A percentile compares a stretch with the other conserved stretches of the same genome.
phyloP scores from a whole-genome alignment of 1,140 invertebrate species.

The Hermetia illucens region DNA sequence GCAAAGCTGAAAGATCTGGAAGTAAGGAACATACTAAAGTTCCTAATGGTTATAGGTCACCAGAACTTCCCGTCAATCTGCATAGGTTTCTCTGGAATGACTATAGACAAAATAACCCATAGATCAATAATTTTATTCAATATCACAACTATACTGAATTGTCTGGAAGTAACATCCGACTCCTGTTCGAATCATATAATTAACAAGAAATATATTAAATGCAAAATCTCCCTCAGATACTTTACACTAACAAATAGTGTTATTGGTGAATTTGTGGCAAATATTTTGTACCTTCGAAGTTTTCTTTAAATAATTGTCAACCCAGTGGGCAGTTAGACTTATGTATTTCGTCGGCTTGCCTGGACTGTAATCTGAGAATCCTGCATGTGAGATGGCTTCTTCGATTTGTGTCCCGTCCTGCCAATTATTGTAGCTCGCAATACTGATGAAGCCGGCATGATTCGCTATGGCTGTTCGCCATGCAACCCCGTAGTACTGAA shows the following conservation, averaged over 20 bases:
- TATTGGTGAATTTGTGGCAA: constrained; percentile 27
- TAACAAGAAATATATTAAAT: no score
- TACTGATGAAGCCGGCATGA: constrained; percentile 35
- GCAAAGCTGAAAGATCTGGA: no score
- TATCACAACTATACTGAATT: no score
- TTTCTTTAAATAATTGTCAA: constrained; percentile 34
- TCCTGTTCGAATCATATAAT: no score
- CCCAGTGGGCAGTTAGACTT: constrained; percentile 42
- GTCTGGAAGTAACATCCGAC: no score
- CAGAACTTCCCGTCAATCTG: no score
- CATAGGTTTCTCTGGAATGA: no score
- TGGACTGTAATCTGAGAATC: constrained; percentile 41
- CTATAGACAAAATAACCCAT: no score
- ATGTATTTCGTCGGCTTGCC: constrained; percentile 41
- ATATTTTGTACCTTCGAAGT: constrained; percentile 17
- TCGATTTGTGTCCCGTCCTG: constrained; percentile 47
- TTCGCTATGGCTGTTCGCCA: constrained; percentile 39
- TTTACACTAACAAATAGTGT: constrained; percentile 31
- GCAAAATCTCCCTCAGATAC: no score
- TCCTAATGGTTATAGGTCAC: no score
- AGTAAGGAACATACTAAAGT: no score
- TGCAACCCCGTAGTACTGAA: constrained; percentile 37
- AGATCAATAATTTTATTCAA: no score
- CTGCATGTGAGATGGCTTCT: constrained; percentile 36
- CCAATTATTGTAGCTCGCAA: constrained; percentile 48